These are phyloP conservation scores for Porites australiensis DNA, from an alignment of 64 coral and sea anemone species.

Conservation along the genomic window DNA sequence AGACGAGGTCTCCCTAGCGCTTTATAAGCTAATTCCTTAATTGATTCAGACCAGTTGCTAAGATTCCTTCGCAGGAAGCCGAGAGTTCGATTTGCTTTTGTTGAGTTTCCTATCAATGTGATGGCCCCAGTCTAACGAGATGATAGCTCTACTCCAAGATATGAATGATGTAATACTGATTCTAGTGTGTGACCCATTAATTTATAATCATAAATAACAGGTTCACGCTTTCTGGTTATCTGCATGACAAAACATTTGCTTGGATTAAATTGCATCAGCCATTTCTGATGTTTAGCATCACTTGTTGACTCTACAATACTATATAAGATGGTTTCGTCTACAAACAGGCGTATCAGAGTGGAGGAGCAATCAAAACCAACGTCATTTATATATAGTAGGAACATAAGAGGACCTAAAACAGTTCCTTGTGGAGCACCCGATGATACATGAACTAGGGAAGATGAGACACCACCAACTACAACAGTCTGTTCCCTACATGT, in stretches of 20 bases:
- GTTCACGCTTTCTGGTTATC: slow-evolving; percentile 19
- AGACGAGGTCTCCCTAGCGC: too few species aligned
- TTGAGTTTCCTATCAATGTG: too few species aligned
- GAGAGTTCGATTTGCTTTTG: too few species aligned
- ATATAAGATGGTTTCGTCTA: slow-evolving; percentile 36
- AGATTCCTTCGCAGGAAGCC: too few species aligned
- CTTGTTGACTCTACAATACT: slow-evolving; percentile 23
- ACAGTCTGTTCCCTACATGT: slow-evolving; percentile 36
- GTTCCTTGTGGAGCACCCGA: slow-evolving; percentile 61
- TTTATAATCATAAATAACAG: slow-evolving; percentile 18
- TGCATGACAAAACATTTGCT: slow-evolving; percentile 33
- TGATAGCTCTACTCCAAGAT: too few species aligned
- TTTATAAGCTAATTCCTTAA: too few species aligned
- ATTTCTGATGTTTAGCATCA: slow-evolving; percentile 32
- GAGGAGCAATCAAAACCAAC: slow-evolving; percentile 15
- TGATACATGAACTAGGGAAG: slow-evolving; percentile 17
- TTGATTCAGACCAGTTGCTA: too few species aligned
- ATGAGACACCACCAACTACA: slow-evolving; percentile 42
- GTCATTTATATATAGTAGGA: slow-evolving; percentile 5
- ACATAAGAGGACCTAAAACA: too few species aligned
- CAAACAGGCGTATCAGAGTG: slow-evolving; percentile 1
- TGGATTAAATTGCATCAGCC: slow-evolving; percentile 34
- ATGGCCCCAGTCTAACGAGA: too few species aligned
- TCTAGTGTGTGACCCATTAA: slow-evolving; percentile 7
- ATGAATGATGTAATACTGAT: too few species aligned